Evolutionary conservation across 2,888 invertebrate species (phyloP), one percentile per base, ranked within the genome.

Genomic region (Melipona bicolor): DNA sequence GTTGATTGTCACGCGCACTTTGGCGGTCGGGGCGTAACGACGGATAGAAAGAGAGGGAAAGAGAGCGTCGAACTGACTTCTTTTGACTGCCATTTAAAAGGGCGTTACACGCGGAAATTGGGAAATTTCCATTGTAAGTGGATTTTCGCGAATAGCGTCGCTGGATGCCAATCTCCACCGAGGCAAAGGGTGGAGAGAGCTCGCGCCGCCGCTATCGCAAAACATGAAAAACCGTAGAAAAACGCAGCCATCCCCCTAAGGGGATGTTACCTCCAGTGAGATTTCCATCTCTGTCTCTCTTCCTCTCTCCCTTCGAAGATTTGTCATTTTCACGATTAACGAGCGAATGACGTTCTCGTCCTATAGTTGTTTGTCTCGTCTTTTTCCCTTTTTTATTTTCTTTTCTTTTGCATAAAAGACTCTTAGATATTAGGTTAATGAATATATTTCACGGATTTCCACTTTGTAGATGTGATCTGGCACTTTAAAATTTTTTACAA

Each of bases 51-150:
- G 54, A 54, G 1, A 3, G 54, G 9, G 21, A 21, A 3, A 54
- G 21, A 19, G 6, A 62, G 32, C 69, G 76, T 82, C 61, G 70
- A 43, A 4, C 52, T 61, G 64, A 49, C 75, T 64, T 83, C 75
- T 70, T 75, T 68, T 71, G 74, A 77, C 73, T 61, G 71, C 15
- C 79, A 83, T 85, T 83, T 83, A 85, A 86, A 88, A 81, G 50
- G 74, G 74, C 73, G 86, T 71, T 84, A 73, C 70, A 73, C 52
- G 83, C 69, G 87, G 87, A 90, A 90, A 90, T 90, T 88, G 91
- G 84, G 86, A 88, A 90, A 90, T 90, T 89, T 87, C 89, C 89
- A 90, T 88, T 84, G 86, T 88, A 90, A 90, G 89, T 88, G 85
- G 82, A 90, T 89, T 89, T 86, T 72, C 81, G 64, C 80, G 79